Evolutionary conservation across 2,888 invertebrate species (phyloP).

Genomic region (Colostygia pectinataria): DNA sequence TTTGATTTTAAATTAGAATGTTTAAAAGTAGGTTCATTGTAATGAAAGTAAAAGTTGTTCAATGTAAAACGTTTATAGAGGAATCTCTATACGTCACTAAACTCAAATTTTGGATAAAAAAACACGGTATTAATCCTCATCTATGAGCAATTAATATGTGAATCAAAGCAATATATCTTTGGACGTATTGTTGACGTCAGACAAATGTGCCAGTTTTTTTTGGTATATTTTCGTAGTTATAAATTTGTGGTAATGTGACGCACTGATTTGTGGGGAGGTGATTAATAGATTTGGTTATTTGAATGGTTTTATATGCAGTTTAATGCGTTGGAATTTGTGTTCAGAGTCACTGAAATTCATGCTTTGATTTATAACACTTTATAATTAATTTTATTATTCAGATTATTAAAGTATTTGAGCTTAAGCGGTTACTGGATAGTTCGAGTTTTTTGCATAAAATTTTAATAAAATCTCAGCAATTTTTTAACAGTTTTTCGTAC

Average conservation of each 20-base stretch:
- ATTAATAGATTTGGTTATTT: conserved; percentile 35
- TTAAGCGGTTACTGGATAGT: too few species aligned
- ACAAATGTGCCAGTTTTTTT: conserved; percentile 41
- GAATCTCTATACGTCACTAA: background rate
- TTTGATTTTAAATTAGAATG: background rate
- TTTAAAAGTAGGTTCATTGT: background rate
- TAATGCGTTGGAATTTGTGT: conserved; percentile 10
- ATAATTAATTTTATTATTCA: too few species aligned
- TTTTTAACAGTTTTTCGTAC: too few species aligned
- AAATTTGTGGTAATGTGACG: conserved; percentile 40
- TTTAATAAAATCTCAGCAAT: too few species aligned
- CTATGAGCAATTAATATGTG: conserved; percentile 63
- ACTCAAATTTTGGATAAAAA: conserved; percentile 20
- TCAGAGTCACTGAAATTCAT: conserved; percentile 4
- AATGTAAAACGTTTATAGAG: background rate
- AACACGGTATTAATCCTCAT: conserved; percentile 61
- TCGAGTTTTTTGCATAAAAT: too few species aligned
- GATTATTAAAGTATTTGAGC: too few species aligned
- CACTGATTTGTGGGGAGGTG: conserved; percentile 38
- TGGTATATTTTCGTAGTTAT: conserved; percentile 24
- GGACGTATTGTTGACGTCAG: conserved; percentile 65
- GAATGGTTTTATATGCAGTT: conserved; percentile 33
- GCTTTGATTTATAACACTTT: conserved; percentile 1
- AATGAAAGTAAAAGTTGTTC: background rate
- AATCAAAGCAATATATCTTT: conserved; percentile 54